phyloP scores from a whole-genome alignment of 2,888 invertebrate genomes.

The Sphaeridia pumilis region DNA sequence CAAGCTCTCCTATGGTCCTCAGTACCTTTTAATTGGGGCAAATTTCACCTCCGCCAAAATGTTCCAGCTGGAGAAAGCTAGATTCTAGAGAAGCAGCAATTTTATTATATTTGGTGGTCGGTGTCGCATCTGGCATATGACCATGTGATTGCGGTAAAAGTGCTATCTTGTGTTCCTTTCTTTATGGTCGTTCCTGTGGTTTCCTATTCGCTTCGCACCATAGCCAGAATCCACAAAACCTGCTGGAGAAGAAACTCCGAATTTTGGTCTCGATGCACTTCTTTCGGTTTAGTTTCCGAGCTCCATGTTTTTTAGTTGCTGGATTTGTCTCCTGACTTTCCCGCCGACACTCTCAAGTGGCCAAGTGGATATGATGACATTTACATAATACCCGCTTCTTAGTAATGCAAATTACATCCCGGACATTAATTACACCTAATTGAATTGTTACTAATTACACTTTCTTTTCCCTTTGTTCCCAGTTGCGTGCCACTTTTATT shows the following conservation, averaged over 20 bases:
- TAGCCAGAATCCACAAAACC: neutral
- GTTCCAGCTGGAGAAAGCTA: no score
- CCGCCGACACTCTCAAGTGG: no score
- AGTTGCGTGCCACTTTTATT: neutral
- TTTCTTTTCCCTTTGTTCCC: constrained; percentile 27
- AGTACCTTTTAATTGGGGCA: no score
- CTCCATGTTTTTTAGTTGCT: no score
- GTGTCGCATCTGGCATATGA: neutral
- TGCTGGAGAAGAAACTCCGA: neutral
- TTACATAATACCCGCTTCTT: constrained; percentile 32
- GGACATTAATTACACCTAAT: constrained; percentile 37
- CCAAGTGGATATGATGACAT: no score
- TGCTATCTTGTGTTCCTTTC: constrained; percentile 3
- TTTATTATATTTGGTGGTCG: no score
- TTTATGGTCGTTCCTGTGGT: constrained; percentile 6
- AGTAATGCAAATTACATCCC: constrained; percentile 36
- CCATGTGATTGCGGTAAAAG: neutral
- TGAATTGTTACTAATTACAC: constrained; percentile 37
- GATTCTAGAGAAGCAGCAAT: no score
- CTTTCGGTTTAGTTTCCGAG: no score
- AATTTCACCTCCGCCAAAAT: no score
- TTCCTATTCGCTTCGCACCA: neutral
- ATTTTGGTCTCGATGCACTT: no score
- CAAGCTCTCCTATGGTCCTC: no score
- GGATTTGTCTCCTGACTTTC: no score